phyloP scores from a whole-genome alignment of 2,113 vertebrate genomes.

The Rhabdornis inornatus region DNA sequence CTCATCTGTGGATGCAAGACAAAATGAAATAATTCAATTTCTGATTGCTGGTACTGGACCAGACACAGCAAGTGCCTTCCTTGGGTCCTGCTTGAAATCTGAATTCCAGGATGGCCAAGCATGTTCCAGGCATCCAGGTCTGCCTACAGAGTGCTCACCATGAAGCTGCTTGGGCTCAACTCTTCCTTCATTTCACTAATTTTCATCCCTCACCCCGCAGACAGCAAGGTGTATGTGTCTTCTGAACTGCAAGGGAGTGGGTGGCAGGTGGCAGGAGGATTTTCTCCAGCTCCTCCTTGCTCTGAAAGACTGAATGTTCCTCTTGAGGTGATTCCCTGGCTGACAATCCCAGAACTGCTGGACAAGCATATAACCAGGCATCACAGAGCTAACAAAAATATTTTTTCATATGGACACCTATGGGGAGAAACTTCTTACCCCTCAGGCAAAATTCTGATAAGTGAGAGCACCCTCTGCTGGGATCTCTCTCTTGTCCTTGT shows the following conservation, averaged over 20 bases:
- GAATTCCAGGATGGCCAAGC: background rate
- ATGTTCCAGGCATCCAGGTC: background rate
- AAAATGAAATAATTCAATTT: background rate
- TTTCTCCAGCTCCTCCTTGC: background rate
- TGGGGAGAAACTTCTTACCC: background rate
- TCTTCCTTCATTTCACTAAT: background rate
- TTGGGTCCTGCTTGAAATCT: background rate
- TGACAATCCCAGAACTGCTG: background rate
- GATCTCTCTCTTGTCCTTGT: background rate
- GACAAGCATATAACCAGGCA: background rate
- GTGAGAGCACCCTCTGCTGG: background rate
- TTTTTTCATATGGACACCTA: background rate
- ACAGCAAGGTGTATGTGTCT: background rate
- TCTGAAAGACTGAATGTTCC: background rate
- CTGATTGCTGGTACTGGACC: background rate
- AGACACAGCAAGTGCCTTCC: background rate
- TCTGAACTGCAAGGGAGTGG: background rate
- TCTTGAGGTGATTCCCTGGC: background rate
- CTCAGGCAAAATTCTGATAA: background rate
- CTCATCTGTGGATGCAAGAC: background rate
- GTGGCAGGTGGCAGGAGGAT: background rate
- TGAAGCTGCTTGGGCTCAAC: background rate
- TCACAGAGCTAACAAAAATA: background rate
- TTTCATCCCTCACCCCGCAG: background rate
- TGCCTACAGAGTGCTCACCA: rapidly evolving